Evolutionary conservation across 2,797 vertebrate species (phyloP), one percentile per base, ranked within the genome.

Genomic region (Macrochelys suwanniensis): DNA sequence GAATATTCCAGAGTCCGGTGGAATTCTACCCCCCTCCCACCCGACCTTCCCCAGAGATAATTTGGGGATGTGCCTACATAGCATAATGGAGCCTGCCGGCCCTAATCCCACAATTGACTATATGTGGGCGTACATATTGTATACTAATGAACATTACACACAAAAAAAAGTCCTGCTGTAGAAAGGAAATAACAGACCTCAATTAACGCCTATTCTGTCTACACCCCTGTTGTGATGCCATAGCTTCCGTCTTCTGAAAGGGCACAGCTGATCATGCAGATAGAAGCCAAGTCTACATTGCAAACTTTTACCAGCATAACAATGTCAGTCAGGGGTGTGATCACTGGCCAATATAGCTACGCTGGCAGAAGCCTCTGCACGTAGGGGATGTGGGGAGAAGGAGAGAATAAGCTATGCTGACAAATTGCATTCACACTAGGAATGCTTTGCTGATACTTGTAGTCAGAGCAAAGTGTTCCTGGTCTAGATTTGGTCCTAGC

Each of bases 1-100:
- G 68, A 42, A 71, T 42, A 71, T 42, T 71, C 5, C 68, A 42
- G 37, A 37, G 37, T 10, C 68, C 5, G 21, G 21, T 71, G n/a
- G n/a, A 42, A 71, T 71, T 71, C 65, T 37, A 23, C 3, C n/a
- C 68, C 21, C 5, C 21, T 5, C 17, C n/a, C 4, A 11, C n/a
- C 9, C 8, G 9, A 68, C 17, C 10, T 42, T 71, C 65, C 19
- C 76, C 71, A 49, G 37, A 56, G 21, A 76, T 85, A 74, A 51
- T 31, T 0, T 50, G 76, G 59, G 76, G 8, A 25, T 12, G 11
- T 42, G 4, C 1, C 0, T 11, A 9, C 74, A 5, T n/a, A 47
- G 31, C 37, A 42, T 80, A 2, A 26, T 33, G 57, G 68, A n/a
- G 56, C 61, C 53, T 50, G 16, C 81, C 78, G 79, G 53, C 51